Evolutionary conservation across 2,113 vertebrate genomes (phyloP), one percentile per base, ranked within the genome.

Genomic region (Sclerurus mexicanus): DNA sequence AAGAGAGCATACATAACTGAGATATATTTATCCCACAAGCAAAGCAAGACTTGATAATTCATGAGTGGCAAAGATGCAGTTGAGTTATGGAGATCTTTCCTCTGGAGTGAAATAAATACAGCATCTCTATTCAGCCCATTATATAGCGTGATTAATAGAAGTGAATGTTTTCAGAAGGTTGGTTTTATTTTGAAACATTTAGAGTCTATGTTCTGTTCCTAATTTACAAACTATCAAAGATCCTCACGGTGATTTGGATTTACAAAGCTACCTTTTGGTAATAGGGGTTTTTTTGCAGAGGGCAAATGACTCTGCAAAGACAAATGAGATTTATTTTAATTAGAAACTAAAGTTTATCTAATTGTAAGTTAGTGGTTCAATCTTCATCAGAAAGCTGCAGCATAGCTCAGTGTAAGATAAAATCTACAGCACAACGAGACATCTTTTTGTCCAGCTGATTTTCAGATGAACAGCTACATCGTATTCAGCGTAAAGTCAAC

Each of bases 11-110:
- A 96, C 95, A 94, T 97, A 97, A 97, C 93, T 85, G 90, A 97
- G 90, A 97, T 97, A 97, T 97, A 98, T 98, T 97, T 96, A 97
- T 97, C 97, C 97, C 97, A 96, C 90, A 97, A 97, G 97, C 60
- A 91, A 97, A 97, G 87, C 44, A 14, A 85, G 96, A 93, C 95
- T 93, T 96, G 93, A 89, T 97, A 97, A 98, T 97, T 98, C 96
- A 97, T 97, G 97, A 98, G 91, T 93, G 89, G 92, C 93, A 96
- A 97, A 97, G 96, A 97, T 94, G 92, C 71, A 91, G 90, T 72
- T 97, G 96, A 97, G 85, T 97, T 98, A 96, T 80, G 85, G 94
- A 95, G 89, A 96, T 89, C 94, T 97, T 95, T 95, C 91, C 96
- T 98, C 97, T 93, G 60, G 93, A 96, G 97, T 96, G 66, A 97